These are phyloP conservation scores for Euglossa dilemma DNA, from an alignment of 1,140 invertebrate genomes.

Conservation along the genomic window DNA sequence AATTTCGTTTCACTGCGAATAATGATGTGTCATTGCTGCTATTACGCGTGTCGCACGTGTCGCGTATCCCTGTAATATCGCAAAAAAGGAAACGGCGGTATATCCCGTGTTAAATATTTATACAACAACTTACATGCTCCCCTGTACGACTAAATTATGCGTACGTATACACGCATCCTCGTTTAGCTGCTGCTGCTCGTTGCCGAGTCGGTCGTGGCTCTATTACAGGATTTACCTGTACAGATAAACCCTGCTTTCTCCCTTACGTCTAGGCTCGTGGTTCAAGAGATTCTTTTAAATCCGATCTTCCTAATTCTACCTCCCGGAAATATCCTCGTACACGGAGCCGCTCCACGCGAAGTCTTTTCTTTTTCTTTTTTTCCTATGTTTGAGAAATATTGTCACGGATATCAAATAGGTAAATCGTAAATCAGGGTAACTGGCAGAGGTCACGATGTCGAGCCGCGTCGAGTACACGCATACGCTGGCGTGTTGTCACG, in stretches of 20 bases:
- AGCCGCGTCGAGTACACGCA: too few species aligned
- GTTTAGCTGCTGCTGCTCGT: too few species aligned
- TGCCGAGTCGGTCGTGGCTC: background rate
- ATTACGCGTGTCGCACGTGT: conserved; percentile 22
- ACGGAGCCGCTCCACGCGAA: background rate
- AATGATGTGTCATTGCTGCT: conserved; percentile 52
- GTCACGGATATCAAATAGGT: too few species aligned
- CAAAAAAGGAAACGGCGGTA: background rate
- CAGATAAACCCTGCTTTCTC: background rate
- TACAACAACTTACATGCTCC: background rate
- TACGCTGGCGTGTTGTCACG: too few species aligned
- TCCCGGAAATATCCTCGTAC: too few species aligned
- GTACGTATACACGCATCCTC: background rate
- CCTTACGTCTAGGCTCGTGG: too few species aligned
- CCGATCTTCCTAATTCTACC: too few species aligned
- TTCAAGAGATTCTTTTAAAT: too few species aligned
- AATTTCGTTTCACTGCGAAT: conserved; percentile 58
- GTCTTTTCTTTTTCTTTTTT: background rate
- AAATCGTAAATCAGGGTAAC: too few species aligned
- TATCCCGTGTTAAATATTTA: conserved; percentile 24
- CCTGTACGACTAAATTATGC: background rate
- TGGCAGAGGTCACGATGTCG: too few species aligned
- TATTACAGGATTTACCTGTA: background rate
- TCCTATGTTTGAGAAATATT: too few species aligned
- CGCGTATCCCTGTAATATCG: conserved; percentile 11